Conservation (phyloP, 2,113 vertebrate species). For the Bujurquina vittata region DNA sequence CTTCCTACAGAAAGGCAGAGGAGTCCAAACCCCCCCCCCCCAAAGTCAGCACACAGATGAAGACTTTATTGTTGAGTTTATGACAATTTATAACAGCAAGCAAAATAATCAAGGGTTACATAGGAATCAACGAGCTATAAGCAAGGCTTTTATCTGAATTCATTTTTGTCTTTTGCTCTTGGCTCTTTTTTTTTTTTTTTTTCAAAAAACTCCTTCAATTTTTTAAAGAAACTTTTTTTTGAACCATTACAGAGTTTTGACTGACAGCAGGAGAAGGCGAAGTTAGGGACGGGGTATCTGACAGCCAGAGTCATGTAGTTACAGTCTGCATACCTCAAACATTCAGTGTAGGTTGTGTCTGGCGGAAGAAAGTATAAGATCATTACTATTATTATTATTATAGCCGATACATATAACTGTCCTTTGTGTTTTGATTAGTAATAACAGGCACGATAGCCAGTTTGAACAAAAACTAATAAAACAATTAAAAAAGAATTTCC, state of each 20-base stretch:
- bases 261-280: constrained; percentile 49
- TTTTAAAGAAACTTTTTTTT: neutral
- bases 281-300: neutral
- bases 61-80: constrained; percentile 4
- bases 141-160: neutral
- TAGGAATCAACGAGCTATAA: neutral
- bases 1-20: neutral
- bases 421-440: neutral
- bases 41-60: neutral
- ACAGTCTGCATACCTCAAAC: constrained; percentile 36
- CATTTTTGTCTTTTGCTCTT: neutral
- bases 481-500: neutral
- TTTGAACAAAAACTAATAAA: neutral
- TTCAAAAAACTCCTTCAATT: neutral
- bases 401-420: neutral
- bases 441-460: neutral
- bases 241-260: constrained; percentile 47
- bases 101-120: neutral
- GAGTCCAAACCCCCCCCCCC: neutral
- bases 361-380: neutral
- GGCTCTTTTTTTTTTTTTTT: neutral
- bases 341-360: constrained; percentile 30
- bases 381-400: neutral
- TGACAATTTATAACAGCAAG: neutral
- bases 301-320: constrained; percentile 23